Evolutionary conservation across 1,140 invertebrate genomes (phyloP).

Genomic region (Melanaphis sacchari): DNA sequence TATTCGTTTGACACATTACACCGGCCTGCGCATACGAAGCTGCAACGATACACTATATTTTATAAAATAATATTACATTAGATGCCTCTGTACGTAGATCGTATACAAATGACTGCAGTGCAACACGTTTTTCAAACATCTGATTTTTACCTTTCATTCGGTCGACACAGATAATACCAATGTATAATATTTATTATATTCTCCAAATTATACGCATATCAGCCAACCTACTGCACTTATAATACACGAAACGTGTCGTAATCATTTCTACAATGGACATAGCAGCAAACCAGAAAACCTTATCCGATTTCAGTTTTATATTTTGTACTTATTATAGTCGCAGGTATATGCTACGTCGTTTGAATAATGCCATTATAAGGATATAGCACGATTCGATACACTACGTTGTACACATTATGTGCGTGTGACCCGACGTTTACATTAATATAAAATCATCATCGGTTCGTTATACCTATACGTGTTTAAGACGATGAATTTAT

Average conservation of each 20-base stretch:
- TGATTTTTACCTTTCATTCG: not conserved
- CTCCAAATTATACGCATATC: too few species aligned
- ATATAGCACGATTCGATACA: conserved; percentile 1
- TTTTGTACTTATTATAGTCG: not conserved
- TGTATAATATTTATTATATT: not conserved
- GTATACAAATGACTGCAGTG: too few species aligned
- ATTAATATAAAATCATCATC: not conserved
- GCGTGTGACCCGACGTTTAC: not conserved
- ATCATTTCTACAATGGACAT: not conserved
- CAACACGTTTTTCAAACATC: not conserved
- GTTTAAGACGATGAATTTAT: not conserved
- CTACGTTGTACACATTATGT: not conserved
- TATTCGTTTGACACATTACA: not conserved
- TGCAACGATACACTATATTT: not conserved
- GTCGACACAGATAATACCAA: not conserved
- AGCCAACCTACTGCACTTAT: not conserved
- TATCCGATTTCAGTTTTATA: not conserved
- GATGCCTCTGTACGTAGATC: too few species aligned
- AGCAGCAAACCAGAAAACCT: not conserved
- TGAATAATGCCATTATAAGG: not conserved
- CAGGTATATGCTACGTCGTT: not conserved
- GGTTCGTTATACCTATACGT: not conserved
- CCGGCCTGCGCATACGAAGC: too few species aligned
- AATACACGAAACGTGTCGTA: not conserved
- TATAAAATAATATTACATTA: not conserved